Evolutionary conservation across 2,888 invertebrate species (phyloP), one percentile per base, ranked within the genome.

Genomic region (Parnassius mnemosyne): DNA sequence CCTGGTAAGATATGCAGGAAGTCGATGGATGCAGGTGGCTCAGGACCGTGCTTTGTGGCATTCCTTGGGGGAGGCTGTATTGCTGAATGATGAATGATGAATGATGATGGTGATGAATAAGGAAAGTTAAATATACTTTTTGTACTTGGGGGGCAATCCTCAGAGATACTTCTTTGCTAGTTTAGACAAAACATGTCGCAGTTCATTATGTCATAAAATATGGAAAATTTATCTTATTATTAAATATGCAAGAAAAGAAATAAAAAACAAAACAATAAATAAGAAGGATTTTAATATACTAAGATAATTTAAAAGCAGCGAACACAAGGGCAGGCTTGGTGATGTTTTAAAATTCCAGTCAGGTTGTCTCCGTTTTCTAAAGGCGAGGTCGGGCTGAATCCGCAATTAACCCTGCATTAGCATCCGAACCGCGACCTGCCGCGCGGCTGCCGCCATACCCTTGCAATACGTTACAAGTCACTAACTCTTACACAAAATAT

Each of bases 351-450:
- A 73, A 87, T 86, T 86, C 87, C 75, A 69, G 65, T 68, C 78
- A 65, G 72, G 80, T 78, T 68, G 73, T 74, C 54, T 74, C 60
- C 65, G 81, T 81, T 85, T 84, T 84, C 82, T 84, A 83, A 78
- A 78, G 78, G 75, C 74, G 70, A 75, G 80, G 80, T 80, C 78
- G 79, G 66, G 67, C 77, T 84, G 86, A 87, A 87, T 88, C 79
- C 78, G 81, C 85, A 86, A 87, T 86, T 85, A 86, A 84, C 83
- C 81, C 70, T 58, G 80, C 77, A 84, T 86, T 85, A 81, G 80
- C 81, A 86, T 86, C 73, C 76, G 81, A 78, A 80, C 82, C 68
- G 66, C 80, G 81, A 83, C 75, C 79, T 61, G 71, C 55, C 69
- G 70, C 53, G 60, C 68, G 68, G 71, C 69, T 69, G 73, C 70